Conservation (phyloP, 1,140 invertebrate species). For the Drosophila malerkotliana region DNA sequence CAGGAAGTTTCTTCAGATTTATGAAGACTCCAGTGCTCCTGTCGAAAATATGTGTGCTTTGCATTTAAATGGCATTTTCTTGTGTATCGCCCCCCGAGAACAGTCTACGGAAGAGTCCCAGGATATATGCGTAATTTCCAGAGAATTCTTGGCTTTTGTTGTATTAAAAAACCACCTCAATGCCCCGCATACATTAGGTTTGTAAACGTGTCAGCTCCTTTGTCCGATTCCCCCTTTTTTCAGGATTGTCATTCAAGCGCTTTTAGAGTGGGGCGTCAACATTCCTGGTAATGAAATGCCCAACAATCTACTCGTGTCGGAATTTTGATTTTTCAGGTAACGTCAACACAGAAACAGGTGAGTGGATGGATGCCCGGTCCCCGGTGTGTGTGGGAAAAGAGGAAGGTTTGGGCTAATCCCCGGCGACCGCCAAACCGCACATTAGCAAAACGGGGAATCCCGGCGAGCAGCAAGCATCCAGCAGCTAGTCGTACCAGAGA, state of each 20-base stretch:
- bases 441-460: constrained; percentile 64
- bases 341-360: constrained; percentile 28
- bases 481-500: background rate
- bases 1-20: background rate
- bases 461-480: background rate
- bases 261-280: constrained; percentile 63
- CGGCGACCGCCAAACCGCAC: constrained; percentile 70
- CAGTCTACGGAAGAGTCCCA: background rate
- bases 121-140: constrained; percentile 8
- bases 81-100: constrained; percentile 10
- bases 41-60: constrained; percentile 74
- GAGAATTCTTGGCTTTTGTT: constrained; percentile 22
- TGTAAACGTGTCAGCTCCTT: constrained; percentile 46
- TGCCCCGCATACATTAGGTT: constrained; percentile 60
- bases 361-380: background rate
- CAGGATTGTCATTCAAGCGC: constrained; percentile 72
- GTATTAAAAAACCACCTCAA: constrained; percentile 35
- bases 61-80: constrained; percentile 71
- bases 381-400: constrained; percentile 1
- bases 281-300: constrained; percentile 79
- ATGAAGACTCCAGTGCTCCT: constrained; percentile 32
- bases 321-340: constrained; percentile 77
- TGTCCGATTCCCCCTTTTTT: background rate
- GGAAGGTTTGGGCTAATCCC: constrained; percentile 59
- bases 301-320: constrained; percentile 76